Percentiles rank a stretch among this genome's conserved stretches.
phyloP scores from a whole-genome alignment of 2,113 vertebrate genomes.

The Vulpes ferrilata region DNA sequence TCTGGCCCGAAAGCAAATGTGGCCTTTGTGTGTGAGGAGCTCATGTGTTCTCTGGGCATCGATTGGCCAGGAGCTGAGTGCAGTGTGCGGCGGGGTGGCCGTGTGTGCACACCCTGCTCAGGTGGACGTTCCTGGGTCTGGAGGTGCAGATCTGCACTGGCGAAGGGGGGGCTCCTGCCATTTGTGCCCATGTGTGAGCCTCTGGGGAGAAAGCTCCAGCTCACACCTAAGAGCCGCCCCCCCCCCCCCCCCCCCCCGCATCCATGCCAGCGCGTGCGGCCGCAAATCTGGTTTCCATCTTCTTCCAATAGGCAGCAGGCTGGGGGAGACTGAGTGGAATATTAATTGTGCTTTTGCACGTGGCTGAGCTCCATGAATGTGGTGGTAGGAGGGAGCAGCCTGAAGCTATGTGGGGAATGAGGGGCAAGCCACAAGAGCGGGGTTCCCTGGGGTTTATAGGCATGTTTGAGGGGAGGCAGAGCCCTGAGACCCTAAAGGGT shows the following conservation, averaged over 20 bases:
- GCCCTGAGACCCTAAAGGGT: slow-evolving; percentile 42
- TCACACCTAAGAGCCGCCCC: background rate
- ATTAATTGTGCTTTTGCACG: slow-evolving; percentile 86
- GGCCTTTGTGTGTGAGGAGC: background rate
- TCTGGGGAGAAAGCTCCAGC: background rate
- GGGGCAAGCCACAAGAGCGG: slow-evolving; percentile 73
- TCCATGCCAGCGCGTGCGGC: slow-evolving; percentile 20
- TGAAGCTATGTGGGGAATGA: slow-evolving; percentile 85
- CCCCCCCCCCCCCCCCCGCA: background rate
- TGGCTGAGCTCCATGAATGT: slow-evolving; percentile 83
- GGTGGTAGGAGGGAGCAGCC: slow-evolving; percentile 84
- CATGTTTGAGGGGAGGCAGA: slow-evolving; percentile 24
- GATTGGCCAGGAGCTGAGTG: background rate
- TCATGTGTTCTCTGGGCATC: background rate
- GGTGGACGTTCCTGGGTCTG: no score
- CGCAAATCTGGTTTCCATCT: slow-evolving; percentile 61
- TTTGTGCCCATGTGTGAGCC: fast-evolving
- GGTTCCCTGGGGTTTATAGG: slow-evolving; percentile 69
- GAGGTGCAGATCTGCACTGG: background rate
- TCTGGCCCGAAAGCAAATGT: slow-evolving; percentile 25
- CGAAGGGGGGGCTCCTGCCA: background rate
- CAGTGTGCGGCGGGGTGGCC: background rate
- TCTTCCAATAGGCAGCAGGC: slow-evolving; percentile 74
- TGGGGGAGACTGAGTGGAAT: slow-evolving; percentile 79
- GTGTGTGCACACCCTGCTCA: fast-evolving